Base-by-base conservation (phyloP, 1,140 invertebrate genomes). In the Eufriesea mexicana region DNA sequence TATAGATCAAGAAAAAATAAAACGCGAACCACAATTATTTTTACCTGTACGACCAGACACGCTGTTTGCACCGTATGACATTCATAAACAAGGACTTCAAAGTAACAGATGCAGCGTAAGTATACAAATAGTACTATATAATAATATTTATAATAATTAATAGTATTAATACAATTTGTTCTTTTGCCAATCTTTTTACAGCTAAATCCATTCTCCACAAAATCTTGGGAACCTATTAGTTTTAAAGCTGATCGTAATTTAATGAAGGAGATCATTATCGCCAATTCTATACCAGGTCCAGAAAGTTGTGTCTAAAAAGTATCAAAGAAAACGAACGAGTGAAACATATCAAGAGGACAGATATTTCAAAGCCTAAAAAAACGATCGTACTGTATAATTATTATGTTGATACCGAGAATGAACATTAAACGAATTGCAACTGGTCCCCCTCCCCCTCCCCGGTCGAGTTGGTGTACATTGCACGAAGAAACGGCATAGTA, bases 221-320 rank as follows among this genome's bases (percentile, higher is more conserved):
- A 94, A 79, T 93, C 93, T 71, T 94, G 94, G 92, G 93, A 94
- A 79, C 93, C 93, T 57, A 94, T 94, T 84, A 94, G 94, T 85
- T 94, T 93, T 86, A 94, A 94, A 87, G 87, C 93, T 57, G 92
- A 94, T 86, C 92, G 94, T 83, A 95, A 94, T 82, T 89, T 94
- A 59, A 94, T 94, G 93, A 94, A 95, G 87, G 94, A 95, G 90
- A 94, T 95, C 92, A 96, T 96, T 86, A 96, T 97, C 84, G 96
- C 96, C 68, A 96, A 96, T 90, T 96, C 96, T 55, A 96, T 97
- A 94, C 96, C 96, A 59, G 96, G 96, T 81, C 96, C 96, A 67
- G 96, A 97, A 93, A 97, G 96, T 95, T 97, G 96, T 93, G 96
- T 97, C 90, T 96, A 96, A 96, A 90, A 18, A 68, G 70, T 75